Evolutionary conservation across 2,113 vertebrate genomes (phyloP), one percentile per base, ranked within the genome.

Genomic region (Tympanuchus pallidicinctus): DNA sequence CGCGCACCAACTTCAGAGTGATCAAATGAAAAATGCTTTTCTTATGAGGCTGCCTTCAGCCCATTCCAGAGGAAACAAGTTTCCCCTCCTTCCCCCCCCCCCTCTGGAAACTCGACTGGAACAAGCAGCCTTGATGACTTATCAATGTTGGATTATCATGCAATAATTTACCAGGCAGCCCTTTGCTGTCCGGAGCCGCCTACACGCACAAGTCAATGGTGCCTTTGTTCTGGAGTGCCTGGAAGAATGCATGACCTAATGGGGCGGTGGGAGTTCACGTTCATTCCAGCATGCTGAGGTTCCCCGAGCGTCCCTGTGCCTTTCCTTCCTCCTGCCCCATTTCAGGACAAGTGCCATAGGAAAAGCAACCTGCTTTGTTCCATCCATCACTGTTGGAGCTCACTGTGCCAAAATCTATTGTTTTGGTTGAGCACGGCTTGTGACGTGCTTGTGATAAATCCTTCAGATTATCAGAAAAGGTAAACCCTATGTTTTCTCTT

Each of bases 181-280:
- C 67, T 24, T 50, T 71, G 88, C 89, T 83, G 85, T 93, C 95
- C 96, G 5, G 73, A 96, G 91, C 97, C 94, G 60, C 98, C 98
- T 98, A 98, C 98, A 36, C 60, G 2, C 67, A 11, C 19, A 92
- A 98, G 97, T 99, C 98, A 99, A 98, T 98, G 98, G 97, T 60
- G 84, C 94, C 97, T 98, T 99, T 99, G 99, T 99, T 98, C 56
- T 2, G 93, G 63, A 79, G 90, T 8, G 32, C 36, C 77, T 86
- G 88, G 95, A 98, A 98, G 98, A 98, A 99, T 99, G 98, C 60
- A 94, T 98, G 98, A 99, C 95, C 97, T 99, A 98, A 98, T 98
- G 96, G 96, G 96, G 97, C 93, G 85, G 96, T 98, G 98, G 98
- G 98, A 97, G 97, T 97, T 97, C 34, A 92, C 97, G 97, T 98